Base-by-base conservation (phyloP, 2,797 vertebrate genomes). In the Peromyscus attwateri region DNA sequence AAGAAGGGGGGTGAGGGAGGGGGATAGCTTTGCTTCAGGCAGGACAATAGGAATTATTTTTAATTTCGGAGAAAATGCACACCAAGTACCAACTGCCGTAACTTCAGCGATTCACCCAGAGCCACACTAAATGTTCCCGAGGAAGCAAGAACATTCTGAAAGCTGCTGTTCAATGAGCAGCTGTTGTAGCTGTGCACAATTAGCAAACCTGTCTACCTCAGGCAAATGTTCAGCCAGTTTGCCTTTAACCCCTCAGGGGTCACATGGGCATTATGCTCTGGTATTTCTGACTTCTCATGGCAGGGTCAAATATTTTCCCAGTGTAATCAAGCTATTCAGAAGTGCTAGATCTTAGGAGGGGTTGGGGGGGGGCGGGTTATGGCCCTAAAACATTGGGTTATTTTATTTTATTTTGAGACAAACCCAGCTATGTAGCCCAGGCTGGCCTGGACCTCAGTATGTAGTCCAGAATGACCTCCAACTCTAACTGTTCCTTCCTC, bases 11-110 rank as follows among this genome's bases (percentile, higher is more conserved):
- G 3, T 14, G 34, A 68, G 19, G 89, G 66, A 95, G 0, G 70
- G 31, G 82, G 52, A 82, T 52, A 37, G 88, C 89, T 95, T 95
- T 88, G 76, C 96, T 95, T 27, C 52, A 83, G 77, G 92, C 84
- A 97, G 64, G 21, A 92, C 17, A 96, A 97, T 60, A 89, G 40
- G 5, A 49, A 11, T 82, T 49, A 46, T 87, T 62, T 93, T n/a
- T n/a, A 89, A 95, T 95, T 97, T 97, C 40, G 73, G 89, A 91
- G 82, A 94, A 95, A 73, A 84, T 95, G 55, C 84, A n/a, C 82
- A 95, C 55, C 97, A 94, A 34, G 94, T 88, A 84, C 52, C 91
- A 97, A 73, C 87, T 95, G 73, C 37, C 64, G 0, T 87, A 93
- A 96, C 91, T 94, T 76, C 23, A 95, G 87, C 96, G 97, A 71